These are phyloP conservation scores for Leptothorax acervorum DNA, from an alignment of 2,888 invertebrate genomes.

Conservation along the genomic window DNA sequence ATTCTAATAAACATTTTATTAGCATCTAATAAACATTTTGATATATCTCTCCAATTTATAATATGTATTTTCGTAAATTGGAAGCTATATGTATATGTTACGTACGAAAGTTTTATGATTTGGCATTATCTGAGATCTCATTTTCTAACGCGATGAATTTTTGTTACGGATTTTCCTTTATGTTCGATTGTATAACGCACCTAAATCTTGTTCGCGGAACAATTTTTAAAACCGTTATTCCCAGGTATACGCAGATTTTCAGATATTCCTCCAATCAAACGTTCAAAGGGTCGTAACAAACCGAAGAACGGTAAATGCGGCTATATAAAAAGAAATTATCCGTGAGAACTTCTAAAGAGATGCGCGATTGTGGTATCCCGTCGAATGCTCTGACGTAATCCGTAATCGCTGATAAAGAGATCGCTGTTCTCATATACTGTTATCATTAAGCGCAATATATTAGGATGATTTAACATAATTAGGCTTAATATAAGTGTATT, in stretches of 20 bases:
- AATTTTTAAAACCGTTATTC: conserved; percentile 31
- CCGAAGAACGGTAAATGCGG: conserved; percentile 46
- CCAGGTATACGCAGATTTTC: not conserved
- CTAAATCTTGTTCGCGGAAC: not conserved
- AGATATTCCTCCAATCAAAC: conserved; percentile 36
- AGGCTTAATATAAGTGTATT: not conserved
- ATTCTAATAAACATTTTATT: not conserved
- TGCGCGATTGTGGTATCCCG: conserved; percentile 19
- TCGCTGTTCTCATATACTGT: conserved; percentile 11
- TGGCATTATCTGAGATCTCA: not conserved
- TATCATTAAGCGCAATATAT: conserved; percentile 9
- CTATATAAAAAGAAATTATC: conserved; percentile 41
- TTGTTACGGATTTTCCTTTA: not conserved
- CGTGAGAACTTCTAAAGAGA: conserved; percentile 50
- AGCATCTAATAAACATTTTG: not conserved
- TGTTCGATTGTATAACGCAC: not conserved
- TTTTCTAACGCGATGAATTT: not conserved
- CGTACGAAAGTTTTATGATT: not conserved
- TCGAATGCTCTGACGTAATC: conserved; percentile 30
- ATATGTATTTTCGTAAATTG: not conserved
- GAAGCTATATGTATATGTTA: not conserved
- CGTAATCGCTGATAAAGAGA: conserved; percentile 33
- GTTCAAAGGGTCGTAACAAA: conserved; percentile 51
- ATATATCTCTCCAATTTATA: not conserved
- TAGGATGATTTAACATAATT: conserved; percentile 25